Conservation (phyloP, 2,113 vertebrate genomes). For the Prunella himalayana region DNA sequence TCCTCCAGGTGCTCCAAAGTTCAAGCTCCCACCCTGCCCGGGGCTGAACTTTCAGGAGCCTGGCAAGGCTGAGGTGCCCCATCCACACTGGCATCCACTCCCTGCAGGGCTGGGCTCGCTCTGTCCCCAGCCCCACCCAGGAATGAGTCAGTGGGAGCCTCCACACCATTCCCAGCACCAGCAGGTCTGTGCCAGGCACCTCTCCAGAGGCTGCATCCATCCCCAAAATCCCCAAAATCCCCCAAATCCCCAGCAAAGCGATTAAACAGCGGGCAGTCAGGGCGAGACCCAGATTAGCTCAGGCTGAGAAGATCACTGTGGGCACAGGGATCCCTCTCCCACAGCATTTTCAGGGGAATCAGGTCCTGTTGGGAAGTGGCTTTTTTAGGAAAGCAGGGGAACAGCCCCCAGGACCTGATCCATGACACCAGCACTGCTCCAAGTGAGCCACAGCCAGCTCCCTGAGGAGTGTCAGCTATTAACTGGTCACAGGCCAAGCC, state of each 20-base stretch:
- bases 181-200: rapidly evolving
- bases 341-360: rapidly evolving
- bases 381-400: background rate
- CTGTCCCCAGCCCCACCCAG: background rate
- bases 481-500: background rate
- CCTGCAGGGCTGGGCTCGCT: background rate
- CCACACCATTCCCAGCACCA: background rate
- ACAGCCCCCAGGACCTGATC: background rate
- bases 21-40: background rate
- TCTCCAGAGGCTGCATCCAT: background rate
- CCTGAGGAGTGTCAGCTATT: background rate
- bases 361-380: rapidly evolving
- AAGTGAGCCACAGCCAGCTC: background rate
- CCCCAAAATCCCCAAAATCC: background rate
- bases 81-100: rapidly evolving
- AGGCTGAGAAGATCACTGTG: background rate
- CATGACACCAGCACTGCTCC: rapidly evolving
- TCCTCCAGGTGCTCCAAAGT: background rate
- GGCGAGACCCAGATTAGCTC: background rate
- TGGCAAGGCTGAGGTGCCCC: background rate
- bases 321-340: background rate
- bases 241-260: background rate
- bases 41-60: background rate
- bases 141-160: background rate
- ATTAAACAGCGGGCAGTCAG: background rate